phyloP scores from a whole-genome alignment of 2,888 invertebrate genomes.

The Lumbricus terrestris region DNA sequence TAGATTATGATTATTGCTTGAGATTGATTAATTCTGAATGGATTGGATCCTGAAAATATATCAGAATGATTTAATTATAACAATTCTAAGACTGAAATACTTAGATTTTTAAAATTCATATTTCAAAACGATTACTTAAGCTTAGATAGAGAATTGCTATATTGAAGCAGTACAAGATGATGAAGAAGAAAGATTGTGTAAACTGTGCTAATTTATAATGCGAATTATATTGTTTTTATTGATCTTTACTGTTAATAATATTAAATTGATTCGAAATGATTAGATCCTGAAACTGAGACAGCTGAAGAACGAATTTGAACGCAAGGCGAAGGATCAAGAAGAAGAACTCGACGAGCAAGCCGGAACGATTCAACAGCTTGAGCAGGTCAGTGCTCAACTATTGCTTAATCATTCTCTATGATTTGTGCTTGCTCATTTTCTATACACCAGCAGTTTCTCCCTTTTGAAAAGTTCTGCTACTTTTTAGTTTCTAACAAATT shows the following conservation, averaged over 20 bases:
- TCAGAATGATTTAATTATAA: not conserved
- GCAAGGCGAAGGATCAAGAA: conserved; percentile 74
- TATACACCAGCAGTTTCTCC: not conserved
- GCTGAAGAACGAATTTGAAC: conserved; percentile 81
- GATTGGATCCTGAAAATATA: not conserved
- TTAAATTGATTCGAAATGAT: not conserved
- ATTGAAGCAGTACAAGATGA: not conserved
- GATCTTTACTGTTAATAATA: too few relatives aligned
- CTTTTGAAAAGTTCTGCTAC: too few relatives aligned
- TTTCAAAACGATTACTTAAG: too few relatives aligned
- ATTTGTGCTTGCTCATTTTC: not conserved
- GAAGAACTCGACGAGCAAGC: conserved; percentile 94
- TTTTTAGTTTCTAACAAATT: too few relatives aligned
- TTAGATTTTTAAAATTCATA: too few relatives aligned
- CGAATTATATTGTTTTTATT: not conserved
- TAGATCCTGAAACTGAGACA: conserved; percentile 72
- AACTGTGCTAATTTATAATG: too few relatives aligned
- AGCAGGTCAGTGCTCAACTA: conserved; percentile 65
- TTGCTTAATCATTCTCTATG: not conserved
- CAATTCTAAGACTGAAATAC: too few relatives aligned
- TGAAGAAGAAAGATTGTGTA: not conserved
- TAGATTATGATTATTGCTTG: not conserved
- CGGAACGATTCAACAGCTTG: conserved; percentile 82
- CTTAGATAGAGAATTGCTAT: not conserved
- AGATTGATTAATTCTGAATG: not conserved